A percentile compares a stretch with the other conserved stretches of the same genome.
phyloP scores from a whole-genome alignment of 2,888 invertebrate species.

The Lepidocyrtoides sp. region DNA sequence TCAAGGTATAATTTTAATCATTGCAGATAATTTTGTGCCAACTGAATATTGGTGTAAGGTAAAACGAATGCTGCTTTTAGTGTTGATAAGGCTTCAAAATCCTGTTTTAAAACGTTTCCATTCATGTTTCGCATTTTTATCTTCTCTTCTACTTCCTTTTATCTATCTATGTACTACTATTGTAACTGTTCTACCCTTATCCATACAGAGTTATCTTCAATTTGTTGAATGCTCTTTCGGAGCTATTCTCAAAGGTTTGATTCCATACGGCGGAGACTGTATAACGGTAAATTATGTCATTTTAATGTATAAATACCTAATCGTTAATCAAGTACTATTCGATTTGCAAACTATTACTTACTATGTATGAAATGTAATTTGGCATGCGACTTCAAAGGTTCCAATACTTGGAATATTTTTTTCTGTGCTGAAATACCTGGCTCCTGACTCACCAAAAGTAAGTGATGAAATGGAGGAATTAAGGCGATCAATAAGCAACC shows the following conservation, averaged over 20 bases:
- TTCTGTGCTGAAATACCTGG: slow-evolving; percentile 47
- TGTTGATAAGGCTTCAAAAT: too few relatives aligned
- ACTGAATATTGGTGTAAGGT: slow-evolving; percentile 73
- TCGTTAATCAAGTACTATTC: too few relatives aligned
- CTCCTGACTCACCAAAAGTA: slow-evolving; percentile 48
- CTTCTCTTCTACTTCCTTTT: too few relatives aligned
- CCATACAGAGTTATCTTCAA: slow-evolving; percentile 43
- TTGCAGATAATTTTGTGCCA: slow-evolving; percentile 32
- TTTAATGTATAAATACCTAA: too few relatives aligned
- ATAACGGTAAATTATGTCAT: slow-evolving; percentile 1
- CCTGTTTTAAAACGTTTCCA: too few relatives aligned
- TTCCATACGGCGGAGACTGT: slow-evolving; percentile 65
- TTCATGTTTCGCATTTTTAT: too few relatives aligned
- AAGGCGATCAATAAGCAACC: neutral
- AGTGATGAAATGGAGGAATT: slow-evolving; percentile 48
- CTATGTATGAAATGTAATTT: too few relatives aligned
- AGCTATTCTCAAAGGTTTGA: slow-evolving; percentile 53
- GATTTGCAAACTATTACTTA: too few relatives aligned
- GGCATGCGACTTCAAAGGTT: neutral
- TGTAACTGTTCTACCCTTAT: too few relatives aligned
- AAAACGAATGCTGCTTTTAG: neutral
- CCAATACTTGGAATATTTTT: slow-evolving; percentile 62
- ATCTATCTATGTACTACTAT: too few relatives aligned
- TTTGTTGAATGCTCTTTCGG: slow-evolving; percentile 46
- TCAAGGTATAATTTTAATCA: too few relatives aligned